Evolutionary conservation across 2,888 invertebrate species (phyloP).

Genomic region (Hypsopygia costalis): DNA sequence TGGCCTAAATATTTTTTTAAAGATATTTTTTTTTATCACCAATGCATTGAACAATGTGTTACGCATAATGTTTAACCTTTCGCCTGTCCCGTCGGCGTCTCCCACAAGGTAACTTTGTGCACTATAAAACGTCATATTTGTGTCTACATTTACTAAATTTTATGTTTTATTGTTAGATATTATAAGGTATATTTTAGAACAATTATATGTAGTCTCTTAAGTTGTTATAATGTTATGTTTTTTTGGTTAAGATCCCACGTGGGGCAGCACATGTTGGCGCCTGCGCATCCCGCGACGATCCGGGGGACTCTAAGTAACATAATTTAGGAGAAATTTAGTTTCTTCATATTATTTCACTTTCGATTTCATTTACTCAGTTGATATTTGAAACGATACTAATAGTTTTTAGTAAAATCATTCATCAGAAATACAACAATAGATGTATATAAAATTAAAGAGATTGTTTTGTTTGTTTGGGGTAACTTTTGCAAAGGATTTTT

Average conservation of each 20-base stretch:
- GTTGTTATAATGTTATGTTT: conserved; percentile 20
- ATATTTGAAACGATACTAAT: conserved; percentile 29
- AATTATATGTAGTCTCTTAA: conserved; percentile 3
- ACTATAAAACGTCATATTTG: conserved; percentile 9
- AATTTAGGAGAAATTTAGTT: conserved; percentile 37
- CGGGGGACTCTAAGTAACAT: conserved; percentile 59
- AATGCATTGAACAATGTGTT: conserved; percentile 62
- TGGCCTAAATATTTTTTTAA: conserved; percentile 7
- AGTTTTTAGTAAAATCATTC: no score
- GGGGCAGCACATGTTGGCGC: conserved; percentile 68
- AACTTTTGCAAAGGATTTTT: no score
- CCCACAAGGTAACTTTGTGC: conserved; percentile 65
- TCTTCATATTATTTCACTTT: conserved; percentile 6
- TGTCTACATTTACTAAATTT: no score
- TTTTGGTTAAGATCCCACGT: conserved; percentile 65
- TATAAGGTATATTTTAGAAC: no score
- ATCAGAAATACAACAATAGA: no score
- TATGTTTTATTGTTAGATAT: no score
- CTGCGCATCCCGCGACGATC: conserved; percentile 58
- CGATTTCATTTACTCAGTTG: conserved; percentile 2
- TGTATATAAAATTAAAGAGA: no score
- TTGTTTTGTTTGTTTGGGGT: no score
- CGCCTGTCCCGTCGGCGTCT: conserved; percentile 61
- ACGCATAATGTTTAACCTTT: conserved; percentile 71
- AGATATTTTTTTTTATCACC: not conserved